phyloP scores from a whole-genome alignment of 2,888 invertebrate genomes.

The Fabriciana adippe region DNA sequence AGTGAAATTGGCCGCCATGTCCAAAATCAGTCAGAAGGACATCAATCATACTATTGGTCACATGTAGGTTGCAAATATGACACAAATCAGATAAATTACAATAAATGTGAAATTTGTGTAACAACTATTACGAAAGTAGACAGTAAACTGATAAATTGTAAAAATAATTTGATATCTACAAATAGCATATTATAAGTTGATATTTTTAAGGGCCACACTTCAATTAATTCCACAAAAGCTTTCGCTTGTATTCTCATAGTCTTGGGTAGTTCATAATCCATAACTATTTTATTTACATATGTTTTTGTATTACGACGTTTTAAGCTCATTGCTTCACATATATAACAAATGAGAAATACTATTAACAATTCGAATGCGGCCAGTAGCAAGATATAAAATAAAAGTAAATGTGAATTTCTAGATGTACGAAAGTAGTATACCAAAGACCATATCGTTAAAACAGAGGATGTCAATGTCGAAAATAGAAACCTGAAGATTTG shows the following conservation, averaged over 20 bases:
- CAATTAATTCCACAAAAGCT: constrained; percentile 63
- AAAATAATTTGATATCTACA: constrained; percentile 61
- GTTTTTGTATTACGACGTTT: constrained; percentile 54
- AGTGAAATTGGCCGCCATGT: no score
- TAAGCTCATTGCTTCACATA: constrained; percentile 53
- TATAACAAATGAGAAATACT: constrained; percentile 46
- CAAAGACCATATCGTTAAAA: constrained; percentile 43
- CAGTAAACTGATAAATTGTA: constrained; percentile 64
- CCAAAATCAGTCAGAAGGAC: no score
- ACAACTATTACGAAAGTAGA: constrained; percentile 67
- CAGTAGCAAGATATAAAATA: constrained; percentile 44
- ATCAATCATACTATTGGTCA: no score
- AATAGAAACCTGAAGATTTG: constrained; percentile 56
- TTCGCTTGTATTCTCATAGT: constrained; percentile 61
- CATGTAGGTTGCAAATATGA: no score
- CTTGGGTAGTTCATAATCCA: constrained; percentile 61
- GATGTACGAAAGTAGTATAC: constrained; percentile 27
- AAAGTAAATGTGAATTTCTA: constrained; percentile 1
- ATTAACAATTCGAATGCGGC: constrained; percentile 50
- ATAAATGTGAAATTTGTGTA: no score
- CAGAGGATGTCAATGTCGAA: constrained; percentile 20
- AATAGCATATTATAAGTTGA: constrained; percentile 60
- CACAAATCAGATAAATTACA: no score
- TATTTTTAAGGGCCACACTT: constrained; percentile 56
- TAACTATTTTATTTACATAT: constrained; percentile 61